Conservation (phyloP, 2,797 vertebrate genomes). For the Sciurus carolinensis region DNA sequence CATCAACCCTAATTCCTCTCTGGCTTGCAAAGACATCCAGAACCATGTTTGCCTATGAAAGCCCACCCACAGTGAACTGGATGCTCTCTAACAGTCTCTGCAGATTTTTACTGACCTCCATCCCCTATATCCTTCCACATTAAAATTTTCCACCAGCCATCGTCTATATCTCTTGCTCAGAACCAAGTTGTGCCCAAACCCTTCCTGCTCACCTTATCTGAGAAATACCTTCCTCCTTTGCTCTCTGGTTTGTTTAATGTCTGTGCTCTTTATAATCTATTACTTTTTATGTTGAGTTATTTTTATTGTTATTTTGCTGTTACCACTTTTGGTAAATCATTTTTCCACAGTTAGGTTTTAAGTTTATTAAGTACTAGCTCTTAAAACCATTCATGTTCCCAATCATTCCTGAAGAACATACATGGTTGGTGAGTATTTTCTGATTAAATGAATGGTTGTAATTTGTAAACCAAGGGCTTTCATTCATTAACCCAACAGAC, state of each 20-base stretch:
- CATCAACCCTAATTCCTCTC: neutral
- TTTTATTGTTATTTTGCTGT: constrained; percentile 42
- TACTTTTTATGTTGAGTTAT: neutral
- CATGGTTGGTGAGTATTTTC: neutral
- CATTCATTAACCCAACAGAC: constrained; percentile 30
- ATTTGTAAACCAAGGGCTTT: constrained; percentile 9
- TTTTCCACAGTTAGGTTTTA: constrained; percentile 35
- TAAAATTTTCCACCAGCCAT: neutral
- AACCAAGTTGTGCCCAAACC: neutral
- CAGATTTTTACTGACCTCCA: neutral
- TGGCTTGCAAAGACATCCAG: neutral
- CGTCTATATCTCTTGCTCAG: neutral
- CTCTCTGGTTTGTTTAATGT: constrained; percentile 4
- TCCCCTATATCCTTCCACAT: neutral
- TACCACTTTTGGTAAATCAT: constrained; percentile 17
- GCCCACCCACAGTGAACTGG: neutral
- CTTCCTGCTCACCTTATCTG: neutral
- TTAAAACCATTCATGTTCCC: neutral
- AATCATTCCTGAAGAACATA: neutral
- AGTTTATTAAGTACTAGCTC: neutral
- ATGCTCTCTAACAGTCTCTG: neutral
- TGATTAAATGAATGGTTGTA: neutral
- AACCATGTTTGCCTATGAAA: neutral
- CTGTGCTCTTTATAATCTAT: neutral
- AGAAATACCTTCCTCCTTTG: constrained; percentile 9